Conservation (phyloP, 2,797 vertebrate genomes). For the Alca torda region DNA sequence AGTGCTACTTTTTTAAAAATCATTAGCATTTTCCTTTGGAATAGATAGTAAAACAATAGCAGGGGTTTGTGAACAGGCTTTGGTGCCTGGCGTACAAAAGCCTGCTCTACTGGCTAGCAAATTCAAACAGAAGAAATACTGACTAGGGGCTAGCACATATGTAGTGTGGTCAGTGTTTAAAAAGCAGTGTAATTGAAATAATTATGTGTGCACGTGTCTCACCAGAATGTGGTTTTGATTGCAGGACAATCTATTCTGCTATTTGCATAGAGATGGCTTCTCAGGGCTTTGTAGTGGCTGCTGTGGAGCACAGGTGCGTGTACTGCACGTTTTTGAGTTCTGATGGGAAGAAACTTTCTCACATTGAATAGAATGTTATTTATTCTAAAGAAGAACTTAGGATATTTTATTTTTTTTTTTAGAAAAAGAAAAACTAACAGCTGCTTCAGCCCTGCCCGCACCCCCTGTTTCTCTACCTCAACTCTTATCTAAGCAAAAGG, state of each 20-base stretch:
- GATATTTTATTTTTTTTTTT: not conserved
- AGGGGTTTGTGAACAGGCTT: not conserved
- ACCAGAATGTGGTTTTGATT: conserved; percentile 37
- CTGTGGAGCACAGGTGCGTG: conserved; percentile 92
- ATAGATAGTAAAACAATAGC: not conserved
- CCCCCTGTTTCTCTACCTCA: not conserved
- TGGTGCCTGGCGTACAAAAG: not conserved
- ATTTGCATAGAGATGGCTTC: conserved; percentile 93
- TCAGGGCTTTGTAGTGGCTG: conserved; percentile 91
- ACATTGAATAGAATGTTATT: not conserved
- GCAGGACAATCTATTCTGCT: conserved; percentile 93
- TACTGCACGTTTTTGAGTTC: not conserved
- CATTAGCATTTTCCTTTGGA: not conserved
- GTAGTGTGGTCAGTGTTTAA: not conserved
- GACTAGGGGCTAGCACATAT: not conserved
- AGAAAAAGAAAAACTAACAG: not conserved
- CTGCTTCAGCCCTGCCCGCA: not conserved
- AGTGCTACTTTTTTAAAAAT: not conserved
- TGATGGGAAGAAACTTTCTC: not conserved
- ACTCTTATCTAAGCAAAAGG: not conserved
- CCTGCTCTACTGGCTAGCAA: not conserved
- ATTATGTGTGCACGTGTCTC: not conserved
- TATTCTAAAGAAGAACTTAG: not conserved
- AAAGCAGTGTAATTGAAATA: not conserved
- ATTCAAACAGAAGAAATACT: not conserved